Conservation (phyloP, 2,113 vertebrate species). For the Nibea albiflora region DNA sequence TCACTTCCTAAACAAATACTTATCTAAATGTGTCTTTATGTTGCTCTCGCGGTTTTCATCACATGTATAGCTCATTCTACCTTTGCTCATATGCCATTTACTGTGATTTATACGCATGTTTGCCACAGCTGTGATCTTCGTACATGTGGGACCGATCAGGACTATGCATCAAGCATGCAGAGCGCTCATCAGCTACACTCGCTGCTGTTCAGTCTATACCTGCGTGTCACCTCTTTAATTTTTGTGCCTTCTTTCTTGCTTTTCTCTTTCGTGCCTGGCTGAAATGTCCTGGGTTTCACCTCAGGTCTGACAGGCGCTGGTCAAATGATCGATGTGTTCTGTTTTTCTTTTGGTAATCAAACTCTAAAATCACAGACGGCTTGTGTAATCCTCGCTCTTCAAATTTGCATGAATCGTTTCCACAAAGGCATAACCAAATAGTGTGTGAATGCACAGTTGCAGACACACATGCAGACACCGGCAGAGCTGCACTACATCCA, state of each 20-base stretch:
- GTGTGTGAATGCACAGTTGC: constrained; percentile 18
- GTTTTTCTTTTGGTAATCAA: not conserved
- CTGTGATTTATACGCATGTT: constrained; percentile 24
- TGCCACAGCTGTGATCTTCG: constrained; percentile 31
- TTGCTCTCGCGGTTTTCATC: not conserved
- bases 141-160: constrained; percentile 51
- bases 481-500: not conserved
- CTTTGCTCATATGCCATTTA: not conserved
- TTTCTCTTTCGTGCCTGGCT: not conserved
- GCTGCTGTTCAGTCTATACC: constrained; percentile 13
- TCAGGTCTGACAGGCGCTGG: not conserved
- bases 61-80: not conserved
- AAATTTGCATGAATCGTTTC: constrained; percentile 34
- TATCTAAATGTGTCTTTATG: not conserved
- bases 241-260: not conserved
- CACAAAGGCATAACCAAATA: constrained; percentile 13
- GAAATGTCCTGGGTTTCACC: not conserved
- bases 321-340: not conserved
- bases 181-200: not conserved
- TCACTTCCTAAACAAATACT: constrained; percentile 50
- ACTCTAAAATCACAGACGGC: not conserved
- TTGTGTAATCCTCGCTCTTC: not conserved
- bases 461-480: not conserved
- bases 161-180: not conserved
- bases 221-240: not conserved